Conservation (phyloP, 2,113 vertebrate species). For the Herpetotheres cachinnans region DNA sequence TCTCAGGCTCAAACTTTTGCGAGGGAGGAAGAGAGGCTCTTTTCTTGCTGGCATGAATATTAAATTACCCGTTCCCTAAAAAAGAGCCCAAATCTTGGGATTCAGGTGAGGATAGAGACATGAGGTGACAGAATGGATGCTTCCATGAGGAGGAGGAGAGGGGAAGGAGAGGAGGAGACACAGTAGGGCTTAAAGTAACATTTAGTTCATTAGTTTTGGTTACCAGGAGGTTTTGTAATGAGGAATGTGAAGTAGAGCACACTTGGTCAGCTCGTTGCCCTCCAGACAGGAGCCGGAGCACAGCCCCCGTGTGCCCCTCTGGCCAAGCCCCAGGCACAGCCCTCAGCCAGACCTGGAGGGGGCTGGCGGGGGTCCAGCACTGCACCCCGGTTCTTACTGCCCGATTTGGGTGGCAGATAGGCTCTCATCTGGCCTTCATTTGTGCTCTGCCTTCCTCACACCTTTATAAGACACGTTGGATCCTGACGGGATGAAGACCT, state of each 20-base stretch:
- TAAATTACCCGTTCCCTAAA: background rate
- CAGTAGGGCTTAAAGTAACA: background rate
- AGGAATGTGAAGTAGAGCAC: background rate
- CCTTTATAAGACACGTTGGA: background rate
- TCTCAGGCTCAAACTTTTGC: background rate
- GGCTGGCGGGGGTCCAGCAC: accelerated
- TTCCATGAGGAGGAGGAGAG: background rate
- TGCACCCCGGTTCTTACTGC: background rate
- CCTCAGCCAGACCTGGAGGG: background rate
- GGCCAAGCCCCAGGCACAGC: background rate
- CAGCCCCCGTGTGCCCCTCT: accelerated
- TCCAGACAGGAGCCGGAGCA: background rate
- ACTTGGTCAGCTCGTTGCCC: background rate
- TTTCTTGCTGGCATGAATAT: background rate
- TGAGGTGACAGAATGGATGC: background rate
- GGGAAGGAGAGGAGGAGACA: background rate
- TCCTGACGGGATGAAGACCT: background rate
- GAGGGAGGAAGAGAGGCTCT: background rate
- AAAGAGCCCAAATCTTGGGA: background rate
- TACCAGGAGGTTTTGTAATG: background rate
- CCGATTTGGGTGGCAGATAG: background rate
- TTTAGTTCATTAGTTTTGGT: background rate
- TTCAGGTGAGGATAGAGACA: background rate
- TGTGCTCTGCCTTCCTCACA: background rate
- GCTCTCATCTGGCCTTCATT: background rate